Conservation (phyloP, 1,140 invertebrate species). For the Drosophila orosa region DNA sequence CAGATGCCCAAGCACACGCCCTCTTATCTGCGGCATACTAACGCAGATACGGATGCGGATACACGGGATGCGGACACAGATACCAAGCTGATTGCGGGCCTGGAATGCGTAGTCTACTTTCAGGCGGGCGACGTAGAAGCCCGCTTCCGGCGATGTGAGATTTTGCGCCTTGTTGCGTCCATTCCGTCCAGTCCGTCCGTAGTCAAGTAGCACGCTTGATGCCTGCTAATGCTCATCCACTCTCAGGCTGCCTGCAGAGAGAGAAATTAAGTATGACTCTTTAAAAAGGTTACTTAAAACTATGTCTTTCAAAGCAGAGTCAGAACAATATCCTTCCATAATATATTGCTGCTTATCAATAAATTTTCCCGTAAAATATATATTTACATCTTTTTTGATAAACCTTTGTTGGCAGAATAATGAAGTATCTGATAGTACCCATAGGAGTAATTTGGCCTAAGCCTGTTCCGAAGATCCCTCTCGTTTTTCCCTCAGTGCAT, state of each 20-base stretch:
- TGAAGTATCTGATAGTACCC: background rate
- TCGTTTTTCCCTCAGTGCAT: constrained; percentile 7
- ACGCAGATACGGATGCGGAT: constrained; percentile 1
- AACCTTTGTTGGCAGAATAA: background rate
- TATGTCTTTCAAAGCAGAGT: too few species aligned
- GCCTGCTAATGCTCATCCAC: constrained; percentile 15
- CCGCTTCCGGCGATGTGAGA: constrained; percentile 17
- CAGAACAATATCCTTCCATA: too few species aligned
- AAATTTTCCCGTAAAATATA: too few species aligned
- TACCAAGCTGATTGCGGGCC: background rate
- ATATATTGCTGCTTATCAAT: too few species aligned
- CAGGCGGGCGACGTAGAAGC: constrained; percentile 23
- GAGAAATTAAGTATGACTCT: background rate
- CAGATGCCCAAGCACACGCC: background rate
- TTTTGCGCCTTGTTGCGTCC: constrained; percentile 30
- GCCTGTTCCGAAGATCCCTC: background rate
- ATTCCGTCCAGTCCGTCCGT: constrained; percentile 3
- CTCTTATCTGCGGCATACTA: background rate
- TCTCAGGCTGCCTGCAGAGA: background rate
- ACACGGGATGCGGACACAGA: background rate
- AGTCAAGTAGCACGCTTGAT: constrained; percentile 18
- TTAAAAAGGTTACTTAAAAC: background rate
- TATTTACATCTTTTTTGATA: background rate
- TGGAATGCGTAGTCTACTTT: constrained; percentile 47
- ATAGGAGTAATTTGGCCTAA: background rate